phyloP scores from a whole-genome alignment of 2,113 vertebrate species.

The Archilochus colubris region DNA sequence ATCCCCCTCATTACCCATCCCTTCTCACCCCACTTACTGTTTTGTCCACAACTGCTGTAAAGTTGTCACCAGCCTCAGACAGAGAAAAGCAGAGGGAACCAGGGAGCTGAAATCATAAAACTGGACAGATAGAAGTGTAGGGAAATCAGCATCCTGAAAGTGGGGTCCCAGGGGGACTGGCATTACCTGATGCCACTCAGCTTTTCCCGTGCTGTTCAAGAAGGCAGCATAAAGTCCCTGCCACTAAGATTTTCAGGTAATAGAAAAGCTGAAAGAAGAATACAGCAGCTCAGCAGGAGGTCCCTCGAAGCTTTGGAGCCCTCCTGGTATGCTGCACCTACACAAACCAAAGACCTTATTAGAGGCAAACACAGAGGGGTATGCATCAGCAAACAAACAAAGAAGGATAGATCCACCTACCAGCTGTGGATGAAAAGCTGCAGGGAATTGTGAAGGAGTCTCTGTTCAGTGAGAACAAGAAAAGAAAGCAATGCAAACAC shows the following conservation, averaged over 20 bases:
- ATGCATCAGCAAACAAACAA: not conserved
- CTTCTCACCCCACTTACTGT: not conserved
- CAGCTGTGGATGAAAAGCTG: not conserved
- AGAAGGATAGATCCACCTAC: not conserved
- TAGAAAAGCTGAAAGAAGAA: not conserved
- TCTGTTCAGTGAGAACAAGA: not conserved
- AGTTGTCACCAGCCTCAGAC: not conserved
- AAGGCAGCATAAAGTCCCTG: not conserved
- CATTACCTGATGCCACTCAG: not conserved
- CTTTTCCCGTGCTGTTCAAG: not conserved
- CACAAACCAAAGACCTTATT: slow-evolving; percentile 12
- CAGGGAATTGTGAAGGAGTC: not conserved
- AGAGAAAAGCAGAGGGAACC: not conserved
- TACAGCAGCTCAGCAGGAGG: not conserved
- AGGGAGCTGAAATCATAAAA: not conserved
- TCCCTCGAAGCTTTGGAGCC: not conserved
- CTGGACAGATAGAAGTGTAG: not conserved
- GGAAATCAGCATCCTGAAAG: not conserved
- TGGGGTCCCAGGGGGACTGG: not conserved
- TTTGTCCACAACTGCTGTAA: not conserved
- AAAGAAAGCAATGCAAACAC: not conserved
- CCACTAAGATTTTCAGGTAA: not conserved
- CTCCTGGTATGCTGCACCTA: not conserved
- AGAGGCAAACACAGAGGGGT: not conserved
- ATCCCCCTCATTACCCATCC: not conserved